Evolutionary conservation across 2,888 invertebrate genomes (phyloP), one percentile per base, ranked within the genome.

Genomic region (Osmoderma eremita): DNA sequence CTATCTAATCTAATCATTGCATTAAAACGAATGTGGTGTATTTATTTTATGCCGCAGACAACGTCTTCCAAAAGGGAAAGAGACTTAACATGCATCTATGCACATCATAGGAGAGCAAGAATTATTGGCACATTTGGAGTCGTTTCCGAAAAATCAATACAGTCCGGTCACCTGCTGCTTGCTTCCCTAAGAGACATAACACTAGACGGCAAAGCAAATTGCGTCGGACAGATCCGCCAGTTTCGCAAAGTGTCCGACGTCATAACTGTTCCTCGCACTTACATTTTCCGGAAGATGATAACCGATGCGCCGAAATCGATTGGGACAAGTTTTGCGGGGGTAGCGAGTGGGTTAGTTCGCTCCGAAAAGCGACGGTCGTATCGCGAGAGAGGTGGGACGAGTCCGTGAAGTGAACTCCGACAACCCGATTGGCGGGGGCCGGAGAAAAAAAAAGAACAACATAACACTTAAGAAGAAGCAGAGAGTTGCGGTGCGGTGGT

Each of bases 401-500:
- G 53, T 54, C 65, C n/a, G n/a, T n/a, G n/a, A n/a, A n/a, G 65
- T 65, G 65, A 65, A 65, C 65, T 65, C 39, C 48, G 5, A 5
- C 24, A 54, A 56, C 53, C 56, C 65, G 65, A 51, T n/a, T n/a
- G n/a, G n/a, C 50, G 41, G 39, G 24, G 3, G 24, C 30, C 50
- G 41, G 24, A 22, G 49, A 54, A 30, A 5, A 30, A 30, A 30
- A 38, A 58, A 39, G 42, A 56, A 64, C 45, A 54, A 45, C 45
- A 53, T 56, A 56, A 65, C 65, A 65, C 67, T 67, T 63, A 50
- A 64, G 69, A 67, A 63, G 67, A 39, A 64, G 58, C 62, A 62
- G 54, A n/a, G n/a, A 45, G 58, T 54, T 51, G 65, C 56, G 66
- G 68, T 54, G 30, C 30, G 1, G 30, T n/a, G n/a, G n/a, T n/a